Conservation (phyloP, 35 echinoderm and acorn worm species). For the Acanthaster planci region DNA sequence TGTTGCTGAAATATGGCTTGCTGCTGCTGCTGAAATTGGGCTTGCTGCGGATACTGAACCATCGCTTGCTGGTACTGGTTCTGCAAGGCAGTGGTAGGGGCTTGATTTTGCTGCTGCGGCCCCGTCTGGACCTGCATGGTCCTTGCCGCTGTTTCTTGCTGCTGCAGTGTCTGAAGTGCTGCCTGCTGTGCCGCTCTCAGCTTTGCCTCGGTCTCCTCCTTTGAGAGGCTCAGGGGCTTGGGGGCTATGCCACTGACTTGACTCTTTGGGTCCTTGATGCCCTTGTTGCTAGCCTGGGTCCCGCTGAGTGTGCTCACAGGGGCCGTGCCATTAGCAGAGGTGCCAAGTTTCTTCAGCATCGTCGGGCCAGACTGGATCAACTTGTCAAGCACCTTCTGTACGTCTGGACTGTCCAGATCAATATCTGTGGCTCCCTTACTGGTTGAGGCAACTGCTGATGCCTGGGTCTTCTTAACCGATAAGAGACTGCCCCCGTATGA, state of each 20-base stretch:
- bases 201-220: neutral
- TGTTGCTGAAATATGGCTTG: slow-evolving; percentile 25
- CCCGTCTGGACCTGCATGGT: neutral
- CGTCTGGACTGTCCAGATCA: slow-evolving; percentile 87
- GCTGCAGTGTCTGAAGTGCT: neutral
- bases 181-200: slow-evolving; percentile 21
- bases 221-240: neutral
- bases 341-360: slow-evolving; percentile 64
- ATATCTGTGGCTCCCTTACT: slow-evolving; percentile 23
- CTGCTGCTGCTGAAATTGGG: slow-evolving; percentile 36
- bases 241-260: neutral
- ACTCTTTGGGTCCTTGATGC: neutral
- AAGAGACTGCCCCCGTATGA: neutral
- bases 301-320: neutral
- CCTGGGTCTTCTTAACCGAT: neutral
- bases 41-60: slow-evolving; percentile 20
- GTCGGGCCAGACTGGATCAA: slow-evolving; percentile 88
- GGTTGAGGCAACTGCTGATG: slow-evolving; percentile 13
- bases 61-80: neutral
- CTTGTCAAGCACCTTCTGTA: slow-evolving; percentile 93
- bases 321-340: neutral
- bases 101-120: slow-evolving; percentile 30
- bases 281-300: slow-evolving; percentile 16
- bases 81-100: neutral
- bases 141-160: slow-evolving; percentile 3